A percentile compares a stretch with the other conserved stretches of the same genome.
Evolutionary conservation across 2,888 invertebrate genomes (phyloP).

Genomic region (Conops quadrifasciatus): DNA sequence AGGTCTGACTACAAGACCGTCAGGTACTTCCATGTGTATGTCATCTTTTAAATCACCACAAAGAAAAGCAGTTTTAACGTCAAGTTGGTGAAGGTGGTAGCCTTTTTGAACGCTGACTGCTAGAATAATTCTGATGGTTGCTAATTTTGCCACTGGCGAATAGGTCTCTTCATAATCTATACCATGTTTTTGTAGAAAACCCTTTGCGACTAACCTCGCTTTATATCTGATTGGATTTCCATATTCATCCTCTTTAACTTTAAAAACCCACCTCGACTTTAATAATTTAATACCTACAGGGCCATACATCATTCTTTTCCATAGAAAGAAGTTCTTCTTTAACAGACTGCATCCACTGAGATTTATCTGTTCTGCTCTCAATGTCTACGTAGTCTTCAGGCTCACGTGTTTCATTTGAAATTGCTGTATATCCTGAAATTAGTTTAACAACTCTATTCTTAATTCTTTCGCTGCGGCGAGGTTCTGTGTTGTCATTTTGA

Average conservation of each 20-base stretch:
- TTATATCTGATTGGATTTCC: constrained; percentile 29
- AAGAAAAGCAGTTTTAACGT: constrained; percentile 30
- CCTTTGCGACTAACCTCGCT: constrained; percentile 37
- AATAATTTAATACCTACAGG: not conserved
- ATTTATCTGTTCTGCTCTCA: not conserved
- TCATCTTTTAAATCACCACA: constrained; percentile 22
- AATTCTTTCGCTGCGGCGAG: not conserved
- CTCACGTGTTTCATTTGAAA: not conserved
- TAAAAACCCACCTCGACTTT: constrained; percentile 11
- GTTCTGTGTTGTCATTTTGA: not conserved
- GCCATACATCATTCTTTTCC: constrained; percentile 13
- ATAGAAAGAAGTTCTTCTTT: constrained; percentile 20
- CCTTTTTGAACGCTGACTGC: constrained; percentile 28
- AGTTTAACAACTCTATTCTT: not conserved
- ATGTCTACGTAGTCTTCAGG: constrained; percentile 1
- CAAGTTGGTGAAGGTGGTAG: constrained; percentile 25
- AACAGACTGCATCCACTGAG: constrained; percentile 23
- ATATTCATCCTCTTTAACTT: constrained; percentile 24
- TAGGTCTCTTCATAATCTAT: constrained; percentile 38
- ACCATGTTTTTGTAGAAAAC: constrained; percentile 35
- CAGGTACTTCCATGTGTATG: constrained; percentile 4
- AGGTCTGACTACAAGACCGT: no score
- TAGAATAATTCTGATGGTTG: constrained; percentile 35
- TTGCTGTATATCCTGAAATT: constrained; percentile 5
- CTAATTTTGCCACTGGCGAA: constrained; percentile 38